Base-by-base conservation (phyloP, 35 echinoderm and acorn worm species). In the Lytechinus variegatus region DNA sequence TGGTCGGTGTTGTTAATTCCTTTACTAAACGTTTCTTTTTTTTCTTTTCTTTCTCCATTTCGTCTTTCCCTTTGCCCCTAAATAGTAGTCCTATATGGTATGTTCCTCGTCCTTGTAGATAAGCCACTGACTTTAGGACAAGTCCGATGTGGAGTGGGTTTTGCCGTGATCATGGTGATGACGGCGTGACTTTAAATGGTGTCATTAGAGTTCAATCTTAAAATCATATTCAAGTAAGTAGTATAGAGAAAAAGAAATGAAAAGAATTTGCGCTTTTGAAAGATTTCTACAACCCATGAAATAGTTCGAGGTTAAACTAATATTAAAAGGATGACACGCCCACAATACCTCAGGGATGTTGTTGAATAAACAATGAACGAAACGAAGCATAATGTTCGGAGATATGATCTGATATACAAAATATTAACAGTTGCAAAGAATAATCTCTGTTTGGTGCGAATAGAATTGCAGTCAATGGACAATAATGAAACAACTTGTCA, bases 231-330 rank as follows among this genome's bases (percentile, higher is more conserved):
- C 16, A 5, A 79, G 19, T 58, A 6, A 79, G 19, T n/a, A 24
- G 14, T 60, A 24, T 7, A 79, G 19, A 79, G n/a, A 79, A n/a
- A 71, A 13, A 79, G 4, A 79, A 79, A 58, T 79, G 14, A 5
- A 16, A 79, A n/a, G 5, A 71, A 71, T 19, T 19, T 21, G 24
- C 2, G 66, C 66, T 14, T 79, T 79, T 79, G 66, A 79, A 71
- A 79, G 66, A 4, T 4, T 24, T 79, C n/a, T 24, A n/a, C 8
- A 79, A 79, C 19, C 66, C 66, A 79, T 79, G 12, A 79, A 79
- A 79, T 79, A 79, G 66, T 79, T 79, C 66, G 66, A 79, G 66
- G 66, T 79, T 79, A 79, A 79, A 79, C 66, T 79, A 79, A 79
- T 79, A 79, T 79, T 79, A 16, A 6, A 0, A 27, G 66, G 66